Evolutionary conservation across 2,888 invertebrate species (phyloP), one percentile per base, ranked within the genome.

Genomic region (Drosophila lacicola): DNA sequence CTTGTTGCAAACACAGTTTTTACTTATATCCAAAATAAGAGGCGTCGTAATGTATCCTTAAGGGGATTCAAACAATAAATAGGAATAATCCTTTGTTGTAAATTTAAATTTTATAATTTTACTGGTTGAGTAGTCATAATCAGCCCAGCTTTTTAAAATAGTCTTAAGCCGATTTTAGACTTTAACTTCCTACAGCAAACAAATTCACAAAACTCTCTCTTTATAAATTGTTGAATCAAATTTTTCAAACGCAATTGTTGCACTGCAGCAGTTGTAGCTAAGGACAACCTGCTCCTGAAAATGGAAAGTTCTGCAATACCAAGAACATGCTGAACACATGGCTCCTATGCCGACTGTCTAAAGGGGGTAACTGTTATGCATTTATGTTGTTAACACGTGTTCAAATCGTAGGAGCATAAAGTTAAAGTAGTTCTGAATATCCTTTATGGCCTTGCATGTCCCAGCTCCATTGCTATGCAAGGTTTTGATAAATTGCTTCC

Each of bases 401-500:
- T 80, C 61, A 42, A 71, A 70, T 57, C 76, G 44, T 47, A 33
- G 37, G 41, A 63, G 57, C 67, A 88, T 55, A 57, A 54, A 72
- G 57, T 71, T 66, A 60, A 69, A 68, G 63, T 61, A 55, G 75
- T 70, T 88, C 70, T 79, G 76, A 84, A 88, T 88, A 85, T 85
- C 66, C 77, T 70, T 62, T 66, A 54, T 66, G 78, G 45, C 47
- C 17, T 11, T 36, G 45, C 47, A 36, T 42, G 54, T 45, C 14
- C 34, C 47, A 44, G 55, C 41, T 17, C 56, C 51, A 75, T 81
- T 82, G 88, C 70, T 56, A 61, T 63, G 73, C 67, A 57, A 69
- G 76, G 68, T 79, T 82, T 86, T 83, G 88, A 82, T 83, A 83
- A 85, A 83, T 88, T 77, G 68, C 83, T 70, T 63, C 53, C 60